These are phyloP conservation scores for Argyrosomus japonicus DNA, from an alignment of 2,113 vertebrate species.

Conservation along the genomic window DNA sequence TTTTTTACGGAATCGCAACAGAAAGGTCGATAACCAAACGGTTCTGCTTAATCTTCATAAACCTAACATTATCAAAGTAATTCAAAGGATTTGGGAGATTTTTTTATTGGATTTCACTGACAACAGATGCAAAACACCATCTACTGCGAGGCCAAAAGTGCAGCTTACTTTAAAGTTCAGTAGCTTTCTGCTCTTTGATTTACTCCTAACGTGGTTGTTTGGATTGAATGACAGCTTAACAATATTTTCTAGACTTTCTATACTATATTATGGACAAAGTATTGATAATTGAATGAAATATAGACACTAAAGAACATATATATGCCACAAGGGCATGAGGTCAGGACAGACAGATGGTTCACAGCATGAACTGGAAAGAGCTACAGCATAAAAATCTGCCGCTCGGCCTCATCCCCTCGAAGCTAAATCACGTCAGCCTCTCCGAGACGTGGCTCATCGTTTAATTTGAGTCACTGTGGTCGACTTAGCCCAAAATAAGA, in stretches of 20 bases:
- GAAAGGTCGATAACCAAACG: not conserved
- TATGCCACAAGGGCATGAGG: slow-evolving; percentile 32
- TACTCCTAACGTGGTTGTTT: too few relatives aligned
- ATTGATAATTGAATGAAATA: not conserved
- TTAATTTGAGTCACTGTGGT: slow-evolving; percentile 36
- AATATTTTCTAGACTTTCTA: not conserved
- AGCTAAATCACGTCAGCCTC: slow-evolving; percentile 32
- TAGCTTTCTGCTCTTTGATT: not conserved
- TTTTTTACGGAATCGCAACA: not conserved
- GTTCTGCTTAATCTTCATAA: not conserved
- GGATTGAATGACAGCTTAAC: too few relatives aligned
- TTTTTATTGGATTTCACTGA: not conserved
- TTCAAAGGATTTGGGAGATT: not conserved
- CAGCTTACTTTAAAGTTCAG: not conserved
- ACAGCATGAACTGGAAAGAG: slow-evolving; percentile 57
- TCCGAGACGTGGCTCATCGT: slow-evolving; percentile 48
- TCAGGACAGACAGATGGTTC: slow-evolving; percentile 68
- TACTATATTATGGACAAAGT: not conserved
- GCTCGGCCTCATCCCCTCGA: slow-evolving; percentile 35
- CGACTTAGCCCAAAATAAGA: slow-evolving; percentile 33
- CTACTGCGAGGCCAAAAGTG: not conserved
- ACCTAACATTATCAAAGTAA: not conserved
- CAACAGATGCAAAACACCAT: not conserved
- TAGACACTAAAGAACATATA: slow-evolving; percentile 18
- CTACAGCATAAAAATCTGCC: slow-evolving; percentile 41